Evolutionary conservation across 2,113 vertebrate genomes (phyloP).

Genomic region (Centropristis striata): DNA sequence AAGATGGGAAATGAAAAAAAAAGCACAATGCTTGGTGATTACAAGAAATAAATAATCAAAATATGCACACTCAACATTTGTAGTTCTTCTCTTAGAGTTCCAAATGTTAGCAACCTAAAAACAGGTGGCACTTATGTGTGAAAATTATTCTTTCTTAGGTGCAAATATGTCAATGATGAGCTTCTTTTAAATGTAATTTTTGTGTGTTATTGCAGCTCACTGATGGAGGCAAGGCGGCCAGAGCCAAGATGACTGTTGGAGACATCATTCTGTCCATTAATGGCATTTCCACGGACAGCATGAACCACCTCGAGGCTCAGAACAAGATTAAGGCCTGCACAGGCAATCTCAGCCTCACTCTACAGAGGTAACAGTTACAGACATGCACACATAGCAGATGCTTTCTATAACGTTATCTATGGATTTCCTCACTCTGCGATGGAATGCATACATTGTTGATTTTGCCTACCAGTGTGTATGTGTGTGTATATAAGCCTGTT

Average conservation of each 20-base stretch:
- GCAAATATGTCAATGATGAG: not conserved
- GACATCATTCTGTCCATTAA: conserved; percentile 95
- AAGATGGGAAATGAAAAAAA: conserved; percentile 53
- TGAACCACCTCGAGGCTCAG: conserved; percentile 98
- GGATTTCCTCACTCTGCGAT: not conserved
- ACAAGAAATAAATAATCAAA: conserved; percentile 9
- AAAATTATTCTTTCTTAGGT: not conserved
- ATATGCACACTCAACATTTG: not conserved
- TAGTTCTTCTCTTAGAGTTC: not conserved
- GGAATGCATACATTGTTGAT: conserved; percentile 13
- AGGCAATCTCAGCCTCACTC: conserved; percentile 90
- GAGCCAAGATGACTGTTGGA: conserved; percentile 91
- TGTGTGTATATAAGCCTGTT: conserved; percentile 14
- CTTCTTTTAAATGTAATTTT: not conserved
- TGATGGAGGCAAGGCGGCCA: conserved; percentile 94
- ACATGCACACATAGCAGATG: conserved; percentile 11
- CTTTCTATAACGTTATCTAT: not conserved
- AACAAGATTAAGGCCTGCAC: conserved; percentile 97
- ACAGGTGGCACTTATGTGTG: not conserved
- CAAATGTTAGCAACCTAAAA: not conserved
- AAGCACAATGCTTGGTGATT: conserved; percentile 29
- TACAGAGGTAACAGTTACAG: conserved; percentile 90
- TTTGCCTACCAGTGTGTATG: conserved; percentile 5
- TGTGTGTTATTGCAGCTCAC: conserved; percentile 88
- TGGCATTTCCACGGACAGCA: conserved; percentile 91